Conservation (phyloP, 2,797 vertebrate genomes). For the Cyclopterus lumpus region DNA sequence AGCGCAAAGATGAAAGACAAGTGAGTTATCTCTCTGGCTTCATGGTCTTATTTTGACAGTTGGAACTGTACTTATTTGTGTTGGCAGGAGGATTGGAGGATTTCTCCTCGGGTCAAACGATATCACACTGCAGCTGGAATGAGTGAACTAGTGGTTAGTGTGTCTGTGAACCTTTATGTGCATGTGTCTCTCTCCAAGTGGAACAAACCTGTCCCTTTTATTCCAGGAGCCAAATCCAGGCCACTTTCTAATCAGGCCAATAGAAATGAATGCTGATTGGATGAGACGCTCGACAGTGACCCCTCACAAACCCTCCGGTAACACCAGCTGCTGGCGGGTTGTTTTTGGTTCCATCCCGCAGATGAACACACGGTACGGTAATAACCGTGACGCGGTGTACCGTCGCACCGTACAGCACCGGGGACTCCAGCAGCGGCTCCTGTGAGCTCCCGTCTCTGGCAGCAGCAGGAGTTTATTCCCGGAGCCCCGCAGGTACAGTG, state of each 20-base stretch:
- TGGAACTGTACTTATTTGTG: too few species aligned
- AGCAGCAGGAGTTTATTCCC: not conserved
- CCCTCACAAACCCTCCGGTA: too few species aligned
- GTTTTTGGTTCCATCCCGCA: too few species aligned
- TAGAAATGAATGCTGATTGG: not conserved
- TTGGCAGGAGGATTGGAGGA: too few species aligned
- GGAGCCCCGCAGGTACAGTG: constrained; percentile 1
- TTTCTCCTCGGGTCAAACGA: too few species aligned
- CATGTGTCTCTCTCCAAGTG: constrained; percentile 37
- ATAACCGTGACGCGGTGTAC: too few species aligned
- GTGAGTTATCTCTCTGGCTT: too few species aligned
- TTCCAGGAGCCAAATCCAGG: constrained; percentile 34
- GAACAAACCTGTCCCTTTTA: constrained; percentile 25
- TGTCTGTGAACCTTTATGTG: too few species aligned
- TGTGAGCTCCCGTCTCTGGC: not conserved
- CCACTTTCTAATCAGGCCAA: constrained; percentile 8
- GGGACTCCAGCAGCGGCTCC: not conserved
- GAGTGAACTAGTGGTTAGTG: too few species aligned
- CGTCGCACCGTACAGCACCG: not conserved
- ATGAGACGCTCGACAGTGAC: not conserved
- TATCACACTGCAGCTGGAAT: constrained; percentile 60
- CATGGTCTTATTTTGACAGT: too few species aligned
- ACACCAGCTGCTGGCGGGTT: too few species aligned
- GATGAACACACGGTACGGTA: too few species aligned
- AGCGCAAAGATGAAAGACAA: not conserved